Percentiles rank a stretch among this genome's conserved stretches.
Evolutionary conservation across 1,140 invertebrate species (phyloP).

Genomic region (Saxidomus purpurata): DNA sequence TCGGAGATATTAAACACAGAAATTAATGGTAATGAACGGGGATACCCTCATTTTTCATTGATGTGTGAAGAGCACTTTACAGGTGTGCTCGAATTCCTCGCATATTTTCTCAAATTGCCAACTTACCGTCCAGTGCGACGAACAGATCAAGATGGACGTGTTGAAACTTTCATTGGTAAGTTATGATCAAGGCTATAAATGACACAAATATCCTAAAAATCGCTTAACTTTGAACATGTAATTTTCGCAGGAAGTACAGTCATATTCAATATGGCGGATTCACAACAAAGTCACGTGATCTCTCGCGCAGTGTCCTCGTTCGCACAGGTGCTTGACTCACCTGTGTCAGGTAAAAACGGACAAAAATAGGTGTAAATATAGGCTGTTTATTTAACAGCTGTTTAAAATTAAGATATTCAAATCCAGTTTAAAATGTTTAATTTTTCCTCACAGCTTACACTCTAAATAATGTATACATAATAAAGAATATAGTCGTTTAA

Average conservation of each 20-base stretch:
- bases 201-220: neutral
- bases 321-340: slow-evolving; percentile 49
- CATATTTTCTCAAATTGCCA: slow-evolving; percentile 31
- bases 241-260: slow-evolving; percentile 70
- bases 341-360: slow-evolving; percentile 38
- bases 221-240: slow-evolving; percentile 25
- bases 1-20: too few relatives aligned
- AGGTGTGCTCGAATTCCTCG: slow-evolving; percentile 55
- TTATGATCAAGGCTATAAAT: neutral
- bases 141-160: slow-evolving; percentile 19
- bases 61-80: slow-evolving; percentile 28
- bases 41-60: neutral
- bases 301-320: slow-evolving; percentile 35
- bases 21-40: neutral
- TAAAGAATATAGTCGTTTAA: too few relatives aligned
- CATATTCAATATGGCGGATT: slow-evolving; percentile 72
- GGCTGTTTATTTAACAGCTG: neutral
- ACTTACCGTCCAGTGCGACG: slow-evolving; percentile 51
- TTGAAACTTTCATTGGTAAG: slow-evolving; percentile 47
- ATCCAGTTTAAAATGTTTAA: too few relatives aligned
- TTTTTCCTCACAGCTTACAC: too few relatives aligned
- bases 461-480: too few relatives aligned
- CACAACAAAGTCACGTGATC: slow-evolving; percentile 73
- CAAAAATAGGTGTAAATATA: too few relatives aligned
- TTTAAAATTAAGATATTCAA: neutral